These are phyloP conservation scores for Cavia porcellus DNA, from an alignment of 2,113 vertebrate genomes.

Conservation along the genomic window DNA sequence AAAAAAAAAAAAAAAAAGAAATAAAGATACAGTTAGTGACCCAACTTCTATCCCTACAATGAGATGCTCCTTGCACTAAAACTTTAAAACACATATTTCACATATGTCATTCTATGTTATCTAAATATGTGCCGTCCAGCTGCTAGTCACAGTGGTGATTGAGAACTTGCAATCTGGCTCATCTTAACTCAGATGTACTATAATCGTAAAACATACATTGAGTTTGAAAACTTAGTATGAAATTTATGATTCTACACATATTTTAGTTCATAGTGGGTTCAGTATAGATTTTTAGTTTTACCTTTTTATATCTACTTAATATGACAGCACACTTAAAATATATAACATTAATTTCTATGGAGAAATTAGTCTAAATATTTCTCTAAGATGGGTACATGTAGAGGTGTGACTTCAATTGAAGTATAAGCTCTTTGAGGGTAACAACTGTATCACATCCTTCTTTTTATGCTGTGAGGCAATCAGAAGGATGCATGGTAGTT, in stretches of 20 bases:
- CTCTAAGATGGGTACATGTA: neutral
- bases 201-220: neutral
- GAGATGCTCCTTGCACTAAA: constrained; percentile 18
- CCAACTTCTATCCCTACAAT: neutral
- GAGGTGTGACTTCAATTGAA: neutral
- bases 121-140: neutral
- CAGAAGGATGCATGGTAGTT: neutral
- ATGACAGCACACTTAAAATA: neutral
- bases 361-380: neutral
- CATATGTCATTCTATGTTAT: neutral
- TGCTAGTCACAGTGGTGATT: neutral
- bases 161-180: neutral
- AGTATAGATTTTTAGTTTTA: neutral
- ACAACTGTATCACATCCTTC: neutral
- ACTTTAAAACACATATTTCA: neutral
- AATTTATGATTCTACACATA: neutral
- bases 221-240: neutral
- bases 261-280: neutral
- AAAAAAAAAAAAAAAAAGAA: too few species aligned
- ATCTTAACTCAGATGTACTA: neutral
- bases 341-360: neutral
- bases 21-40: neutral
- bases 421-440: neutral
- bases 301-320: neutral
- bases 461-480: neutral